Evolutionary conservation across 2,888 invertebrate genomes (phyloP).

Genomic region (Pristionchus entomophagus): DNA sequence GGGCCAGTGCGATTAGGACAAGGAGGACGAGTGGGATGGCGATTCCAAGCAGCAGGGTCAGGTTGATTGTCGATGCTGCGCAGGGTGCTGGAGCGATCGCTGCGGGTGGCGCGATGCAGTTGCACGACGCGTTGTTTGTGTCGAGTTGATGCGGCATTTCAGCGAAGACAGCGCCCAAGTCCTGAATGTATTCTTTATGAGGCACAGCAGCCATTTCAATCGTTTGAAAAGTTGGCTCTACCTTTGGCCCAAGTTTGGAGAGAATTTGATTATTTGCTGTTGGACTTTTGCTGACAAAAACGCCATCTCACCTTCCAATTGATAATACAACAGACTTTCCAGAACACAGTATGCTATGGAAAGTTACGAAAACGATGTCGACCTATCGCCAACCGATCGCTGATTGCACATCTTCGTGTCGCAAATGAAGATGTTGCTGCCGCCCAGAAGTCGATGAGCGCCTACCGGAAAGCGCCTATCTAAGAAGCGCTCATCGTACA

Average conservation of each 20-base stretch:
- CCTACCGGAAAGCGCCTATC: neutral
- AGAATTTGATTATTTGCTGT: too few relatives aligned
- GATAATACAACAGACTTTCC: neutral
- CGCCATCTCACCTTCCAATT: too few relatives aligned
- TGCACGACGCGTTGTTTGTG: neutral
- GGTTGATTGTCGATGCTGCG: neutral
- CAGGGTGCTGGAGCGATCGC: too few relatives aligned
- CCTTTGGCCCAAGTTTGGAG: too few relatives aligned
- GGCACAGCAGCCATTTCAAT: neutral
- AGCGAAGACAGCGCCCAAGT: neutral
- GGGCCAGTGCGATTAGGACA: neutral
- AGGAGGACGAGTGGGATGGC: neutral
- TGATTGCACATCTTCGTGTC: neutral
- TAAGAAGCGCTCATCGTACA: neutral
- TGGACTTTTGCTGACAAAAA: too few relatives aligned
- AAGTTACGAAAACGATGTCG: too few relatives aligned
- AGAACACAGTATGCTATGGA: too few relatives aligned
- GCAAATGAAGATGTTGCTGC: neutral
- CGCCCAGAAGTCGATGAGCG: neutral
- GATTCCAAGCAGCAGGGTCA: neutral
- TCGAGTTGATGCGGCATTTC: too few relatives aligned
- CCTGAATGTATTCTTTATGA: neutral
- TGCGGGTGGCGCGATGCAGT: neutral
- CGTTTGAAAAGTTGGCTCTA: too few relatives aligned
- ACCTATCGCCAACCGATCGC: too few relatives aligned